Conservation (phyloP, 2,888 invertebrate genomes). For the Notodromas monacha region DNA sequence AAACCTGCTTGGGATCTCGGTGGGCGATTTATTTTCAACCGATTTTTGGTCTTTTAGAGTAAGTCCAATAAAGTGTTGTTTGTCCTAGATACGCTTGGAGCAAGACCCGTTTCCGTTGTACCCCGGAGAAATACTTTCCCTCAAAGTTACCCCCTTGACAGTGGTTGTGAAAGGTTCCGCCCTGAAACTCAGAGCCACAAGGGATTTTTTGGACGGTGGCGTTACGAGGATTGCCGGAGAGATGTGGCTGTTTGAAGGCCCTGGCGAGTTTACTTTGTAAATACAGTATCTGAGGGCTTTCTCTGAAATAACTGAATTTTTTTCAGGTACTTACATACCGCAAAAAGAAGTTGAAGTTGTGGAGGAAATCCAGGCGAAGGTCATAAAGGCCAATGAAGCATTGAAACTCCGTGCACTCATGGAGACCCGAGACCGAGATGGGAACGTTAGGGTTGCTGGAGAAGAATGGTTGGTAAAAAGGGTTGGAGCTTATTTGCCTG, state of each 20-base stretch:
- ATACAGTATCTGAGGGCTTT: constrained; percentile 1
- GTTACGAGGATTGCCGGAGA: constrained; percentile 18
- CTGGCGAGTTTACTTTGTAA: constrained; percentile 11
- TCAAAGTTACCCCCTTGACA: constrained; percentile 12
- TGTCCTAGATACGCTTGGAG: constrained; percentile 15
- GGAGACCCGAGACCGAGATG: constrained; percentile 16
- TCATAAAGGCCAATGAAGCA: constrained; percentile 19
- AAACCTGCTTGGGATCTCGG: too few relatives aligned
- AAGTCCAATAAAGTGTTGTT: too few relatives aligned
- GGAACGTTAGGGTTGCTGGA: constrained; percentile 13
- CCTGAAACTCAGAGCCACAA: constrained; percentile 16
- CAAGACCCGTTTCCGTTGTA: constrained; percentile 21
- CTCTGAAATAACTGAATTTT: background rate
- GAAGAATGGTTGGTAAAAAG: constrained; percentile 20
- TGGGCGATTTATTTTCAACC: too few relatives aligned
- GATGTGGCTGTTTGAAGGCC: constrained; percentile 21
- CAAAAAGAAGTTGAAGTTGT: constrained; percentile 18
- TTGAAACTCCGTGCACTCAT: constrained; percentile 17
- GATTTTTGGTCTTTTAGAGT: background rate
- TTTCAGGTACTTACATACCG: constrained; percentile 18
- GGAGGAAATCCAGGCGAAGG: constrained; percentile 16
- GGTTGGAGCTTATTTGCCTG: constrained; percentile 20
- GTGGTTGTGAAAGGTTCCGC: constrained; percentile 19
- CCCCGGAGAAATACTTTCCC: constrained; percentile 16
- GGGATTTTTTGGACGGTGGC: constrained; percentile 15